These are phyloP conservation scores for Trachelus stipa DNA, from an alignment of 2,888 invertebrate species.

Conservation along the genomic window DNA sequence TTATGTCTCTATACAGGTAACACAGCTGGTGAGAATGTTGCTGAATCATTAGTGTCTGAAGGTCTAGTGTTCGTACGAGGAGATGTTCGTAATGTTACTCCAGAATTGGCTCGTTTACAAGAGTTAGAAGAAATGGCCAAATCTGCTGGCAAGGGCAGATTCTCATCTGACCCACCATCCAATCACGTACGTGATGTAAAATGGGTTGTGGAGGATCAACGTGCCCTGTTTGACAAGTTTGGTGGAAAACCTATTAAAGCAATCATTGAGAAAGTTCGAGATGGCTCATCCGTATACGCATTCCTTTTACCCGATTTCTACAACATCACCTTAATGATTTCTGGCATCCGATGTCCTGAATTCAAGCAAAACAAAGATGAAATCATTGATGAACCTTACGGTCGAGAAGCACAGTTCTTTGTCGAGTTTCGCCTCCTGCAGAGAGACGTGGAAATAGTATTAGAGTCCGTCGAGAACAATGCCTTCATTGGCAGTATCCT, in stretches of 20 bases:
- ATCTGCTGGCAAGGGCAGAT: slow-evolving; percentile 87
- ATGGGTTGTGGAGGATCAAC: slow-evolving; percentile 89
- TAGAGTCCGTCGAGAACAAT: slow-evolving; percentile 93
- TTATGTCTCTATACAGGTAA: slow-evolving; percentile 60
- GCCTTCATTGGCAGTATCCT: slow-evolving; percentile 94
- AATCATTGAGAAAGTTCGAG: slow-evolving; percentile 96
- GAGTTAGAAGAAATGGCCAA: slow-evolving; percentile 94
- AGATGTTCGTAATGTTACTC: slow-evolving; percentile 74
- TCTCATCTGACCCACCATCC: slow-evolving; percentile 70
- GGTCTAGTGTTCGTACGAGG: slow-evolving; percentile 87
- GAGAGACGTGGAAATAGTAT: slow-evolving; percentile 86
- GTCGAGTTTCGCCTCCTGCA: slow-evolving; percentile 93
- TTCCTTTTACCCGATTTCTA: slow-evolving; percentile 91
- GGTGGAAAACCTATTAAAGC: slow-evolving; percentile 90
- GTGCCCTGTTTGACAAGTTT: slow-evolving; percentile 84
- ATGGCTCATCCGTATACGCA: slow-evolving; percentile 94
- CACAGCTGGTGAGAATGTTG: slow-evolving; percentile 85
- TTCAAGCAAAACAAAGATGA: slow-evolving; percentile 74
- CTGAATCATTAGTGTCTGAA: slow-evolving; percentile 88
- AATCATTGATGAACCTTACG: slow-evolving; percentile 74
- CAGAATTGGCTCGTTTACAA: slow-evolving; percentile 77
- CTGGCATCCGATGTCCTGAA: slow-evolving; percentile 88
- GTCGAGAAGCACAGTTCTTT: slow-evolving; percentile 94
- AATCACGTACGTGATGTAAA: slow-evolving; percentile 87
- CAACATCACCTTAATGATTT: slow-evolving; percentile 94